Evolutionary conservation across 2,888 invertebrate species (phyloP).

Genomic region (Drosophila pullipes): DNA sequence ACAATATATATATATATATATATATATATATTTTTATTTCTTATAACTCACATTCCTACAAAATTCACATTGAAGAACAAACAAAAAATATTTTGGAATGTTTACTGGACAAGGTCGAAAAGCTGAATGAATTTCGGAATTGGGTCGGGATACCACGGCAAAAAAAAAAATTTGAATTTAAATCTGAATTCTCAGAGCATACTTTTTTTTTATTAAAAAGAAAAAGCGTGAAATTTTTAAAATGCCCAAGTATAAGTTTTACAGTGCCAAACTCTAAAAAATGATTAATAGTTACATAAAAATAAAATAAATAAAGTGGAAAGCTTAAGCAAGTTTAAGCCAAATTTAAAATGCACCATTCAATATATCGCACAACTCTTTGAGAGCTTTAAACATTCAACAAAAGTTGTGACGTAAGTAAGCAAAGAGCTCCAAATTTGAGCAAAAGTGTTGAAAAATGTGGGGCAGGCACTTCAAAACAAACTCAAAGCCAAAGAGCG

Average conservation of each 20-base stretch:
- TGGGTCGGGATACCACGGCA: too few relatives aligned
- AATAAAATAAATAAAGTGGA: neutral
- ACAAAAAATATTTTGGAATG: slow-evolving; percentile 7
- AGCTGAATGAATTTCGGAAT: slow-evolving; percentile 9
- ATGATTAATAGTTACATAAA: neutral
- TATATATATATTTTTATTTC: neutral
- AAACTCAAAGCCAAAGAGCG: slow-evolving; percentile 39
- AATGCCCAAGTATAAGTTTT: neutral
- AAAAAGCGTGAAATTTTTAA: neutral
- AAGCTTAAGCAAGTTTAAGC: neutral
- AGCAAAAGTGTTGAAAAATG: slow-evolving; percentile 16
- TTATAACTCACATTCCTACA: slow-evolving; percentile 15
- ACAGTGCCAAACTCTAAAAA: neutral
- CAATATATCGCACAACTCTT: neutral
- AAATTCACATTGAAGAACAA: slow-evolving; percentile 21
- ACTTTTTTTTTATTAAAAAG: neutral
- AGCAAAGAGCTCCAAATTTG: slow-evolving; percentile 1
- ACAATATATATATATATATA: too few relatives aligned
- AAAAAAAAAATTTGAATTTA: neutral
- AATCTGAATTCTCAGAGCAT: neutral
- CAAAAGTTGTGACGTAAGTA: slow-evolving; percentile 12
- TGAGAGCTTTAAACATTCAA: slow-evolving; percentile 24
- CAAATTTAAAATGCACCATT: neutral
- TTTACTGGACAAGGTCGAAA: slow-evolving; percentile 9
- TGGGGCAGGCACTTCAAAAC: slow-evolving; percentile 42